A percentile compares a stretch with the other conserved stretches of the same genome.
These are phyloP conservation scores for Andrena minutula DNA, from an alignment of 2,888 invertebrate species.

Conservation along the genomic window DNA sequence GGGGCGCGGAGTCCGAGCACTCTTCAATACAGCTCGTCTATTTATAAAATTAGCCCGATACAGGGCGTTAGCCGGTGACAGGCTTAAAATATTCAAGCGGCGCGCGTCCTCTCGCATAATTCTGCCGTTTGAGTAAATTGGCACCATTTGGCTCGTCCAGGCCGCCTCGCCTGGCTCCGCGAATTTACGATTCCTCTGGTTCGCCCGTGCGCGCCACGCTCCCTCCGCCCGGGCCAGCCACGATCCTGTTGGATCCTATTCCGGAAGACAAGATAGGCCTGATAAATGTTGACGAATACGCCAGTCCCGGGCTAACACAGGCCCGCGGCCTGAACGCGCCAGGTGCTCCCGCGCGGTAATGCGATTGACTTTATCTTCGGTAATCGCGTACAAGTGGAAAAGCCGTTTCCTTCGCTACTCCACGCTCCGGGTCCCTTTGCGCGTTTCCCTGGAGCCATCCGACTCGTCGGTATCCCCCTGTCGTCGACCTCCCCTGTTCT, in stretches of 20 bases:
- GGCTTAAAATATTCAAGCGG: slow-evolving; percentile 45
- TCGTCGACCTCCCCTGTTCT: slow-evolving; percentile 17
- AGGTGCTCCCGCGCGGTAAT: slow-evolving; percentile 48
- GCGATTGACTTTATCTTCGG: slow-evolving; percentile 63
- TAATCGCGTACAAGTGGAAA: slow-evolving; percentile 41
- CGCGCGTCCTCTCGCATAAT: slow-evolving; percentile 51
- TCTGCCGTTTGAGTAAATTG: slow-evolving; percentile 57
- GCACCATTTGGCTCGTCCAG: slow-evolving; percentile 54
- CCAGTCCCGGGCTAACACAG: slow-evolving; percentile 19
- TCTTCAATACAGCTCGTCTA: slow-evolving; percentile 4
- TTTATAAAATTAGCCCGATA: slow-evolving; percentile 40
- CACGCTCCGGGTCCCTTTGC: neutral
- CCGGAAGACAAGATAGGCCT: slow-evolving; percentile 48
- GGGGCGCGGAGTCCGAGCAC: neutral
- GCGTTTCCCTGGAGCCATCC: neutral
- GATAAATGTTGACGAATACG: slow-evolving; percentile 60
- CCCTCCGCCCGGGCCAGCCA: neutral
- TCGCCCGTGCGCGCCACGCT: neutral
- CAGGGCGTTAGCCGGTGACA: slow-evolving; percentile 15
- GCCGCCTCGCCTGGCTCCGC: slow-evolving; percentile 5
- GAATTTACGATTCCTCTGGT: slow-evolving; percentile 53
- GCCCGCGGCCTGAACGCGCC: slow-evolving; percentile 19
- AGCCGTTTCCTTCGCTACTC: neutral
- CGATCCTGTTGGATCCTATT: slow-evolving; percentile 40
- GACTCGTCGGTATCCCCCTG: slow-evolving; percentile 6